A percentile compares a stretch with the other conserved stretches of the same genome.
Evolutionary conservation across 2,888 invertebrate genomes (phyloP).

Genomic region (Athalia cordata): DNA sequence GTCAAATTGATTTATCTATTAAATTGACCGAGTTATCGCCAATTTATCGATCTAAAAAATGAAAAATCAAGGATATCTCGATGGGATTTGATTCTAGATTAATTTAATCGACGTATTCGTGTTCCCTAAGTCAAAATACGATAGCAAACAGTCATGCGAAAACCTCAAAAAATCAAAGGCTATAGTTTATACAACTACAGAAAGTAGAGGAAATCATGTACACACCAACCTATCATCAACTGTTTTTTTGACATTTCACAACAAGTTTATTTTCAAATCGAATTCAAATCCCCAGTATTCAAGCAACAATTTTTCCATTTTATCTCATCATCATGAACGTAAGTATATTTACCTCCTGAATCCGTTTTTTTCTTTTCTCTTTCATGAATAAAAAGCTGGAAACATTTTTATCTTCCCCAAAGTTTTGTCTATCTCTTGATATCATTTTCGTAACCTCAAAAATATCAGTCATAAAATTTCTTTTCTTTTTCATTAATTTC

Average conservation of each 20-base stretch:
- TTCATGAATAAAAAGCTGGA: not conserved
- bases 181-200: not conserved
- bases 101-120: too few species aligned
- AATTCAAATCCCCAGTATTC: conserved; percentile 8
- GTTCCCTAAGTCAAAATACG: too few species aligned
- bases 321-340: conserved; percentile 20
- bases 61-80: too few species aligned
- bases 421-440: too few species aligned
- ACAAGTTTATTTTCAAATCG: not conserved
- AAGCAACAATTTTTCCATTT: not conserved
- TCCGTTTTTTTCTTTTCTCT: not conserved
- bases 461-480: not conserved
- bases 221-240: not conserved
- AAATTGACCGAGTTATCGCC: too few species aligned
- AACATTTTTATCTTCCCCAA: too few species aligned
- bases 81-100: too few species aligned
- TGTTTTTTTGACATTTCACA: conserved; percentile 6
- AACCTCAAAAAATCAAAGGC: too few species aligned
- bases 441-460: conserved; percentile 6
- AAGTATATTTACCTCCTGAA: conserved; percentile 16
- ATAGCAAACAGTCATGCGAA: too few species aligned
- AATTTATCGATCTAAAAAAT: too few species aligned
- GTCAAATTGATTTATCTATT: too few species aligned
- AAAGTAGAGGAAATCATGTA: not conserved
- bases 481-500: too few species aligned